These are phyloP conservation scores for Phenganax stokvisi DNA, from an alignment of 92 coral and sea anemone species.

Conservation along the genomic window DNA sequence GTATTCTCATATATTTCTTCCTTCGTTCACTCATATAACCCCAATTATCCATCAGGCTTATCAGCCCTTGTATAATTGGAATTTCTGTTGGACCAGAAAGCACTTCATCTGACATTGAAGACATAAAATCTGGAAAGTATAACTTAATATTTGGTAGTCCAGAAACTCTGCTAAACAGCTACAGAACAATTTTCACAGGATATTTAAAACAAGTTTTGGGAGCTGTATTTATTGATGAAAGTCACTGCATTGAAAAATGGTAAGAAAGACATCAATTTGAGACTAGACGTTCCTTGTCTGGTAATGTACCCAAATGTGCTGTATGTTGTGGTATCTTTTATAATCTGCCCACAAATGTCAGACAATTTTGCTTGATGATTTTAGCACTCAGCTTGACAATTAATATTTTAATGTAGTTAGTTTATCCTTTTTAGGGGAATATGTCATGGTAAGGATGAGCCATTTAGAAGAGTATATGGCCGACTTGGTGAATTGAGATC, in stretches of 20 bases:
- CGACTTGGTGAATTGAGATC: constrained; percentile 10
- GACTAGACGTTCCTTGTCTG: neutral
- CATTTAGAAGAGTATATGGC: neutral
- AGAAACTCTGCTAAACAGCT: constrained; percentile 47
- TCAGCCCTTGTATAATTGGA: too few species aligned
- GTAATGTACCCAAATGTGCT: neutral
- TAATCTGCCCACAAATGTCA: too few species aligned
- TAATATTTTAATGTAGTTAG: neutral
- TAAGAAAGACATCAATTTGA: constrained; percentile 8
- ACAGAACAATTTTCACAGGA: constrained; percentile 29
- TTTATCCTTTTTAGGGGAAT: neutral
- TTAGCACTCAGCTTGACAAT: too few species aligned
- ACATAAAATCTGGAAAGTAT: constrained; percentile 19
- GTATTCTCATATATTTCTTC: too few species aligned
- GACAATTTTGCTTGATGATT: too few species aligned
- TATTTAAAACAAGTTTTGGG: constrained; percentile 22
- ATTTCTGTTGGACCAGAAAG: constrained; percentile 30
- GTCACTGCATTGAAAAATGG: constrained; percentile 53
- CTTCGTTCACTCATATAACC: too few species aligned
- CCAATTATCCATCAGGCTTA: too few species aligned
- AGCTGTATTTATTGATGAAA: constrained; percentile 51
- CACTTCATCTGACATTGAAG: constrained; percentile 19
- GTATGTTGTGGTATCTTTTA: too few species aligned
- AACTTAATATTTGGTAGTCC: constrained; percentile 51
- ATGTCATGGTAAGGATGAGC: neutral